phyloP scores from a whole-genome alignment of 2,888 invertebrate species.

The Tridacna crocea region DNA sequence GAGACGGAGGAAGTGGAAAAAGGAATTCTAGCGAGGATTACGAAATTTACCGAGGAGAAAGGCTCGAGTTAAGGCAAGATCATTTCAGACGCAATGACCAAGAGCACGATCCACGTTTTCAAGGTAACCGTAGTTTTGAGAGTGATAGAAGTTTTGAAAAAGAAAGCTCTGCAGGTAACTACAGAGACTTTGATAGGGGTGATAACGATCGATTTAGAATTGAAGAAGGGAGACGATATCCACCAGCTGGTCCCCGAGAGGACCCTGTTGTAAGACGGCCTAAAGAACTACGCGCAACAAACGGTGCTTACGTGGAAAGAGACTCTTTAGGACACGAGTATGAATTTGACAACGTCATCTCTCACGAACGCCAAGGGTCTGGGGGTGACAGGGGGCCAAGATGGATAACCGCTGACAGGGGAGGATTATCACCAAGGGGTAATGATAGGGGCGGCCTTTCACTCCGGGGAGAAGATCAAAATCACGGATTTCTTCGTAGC shows the following conservation, averaged over 20 bases:
- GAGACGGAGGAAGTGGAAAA: conserved; percentile 13
- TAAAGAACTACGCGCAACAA: conserved; percentile 39
- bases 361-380: conserved; percentile 55
- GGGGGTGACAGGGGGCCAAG: conserved; percentile 45
- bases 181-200: conserved; percentile 27
- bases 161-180: conserved; percentile 10
- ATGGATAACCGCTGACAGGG: conserved; percentile 25
- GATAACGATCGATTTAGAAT: neutral
- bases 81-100: conserved; percentile 60
- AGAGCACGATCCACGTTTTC: conserved; percentile 17
- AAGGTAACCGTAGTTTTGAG: conserved; percentile 24
- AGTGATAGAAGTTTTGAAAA: conserved; percentile 43
- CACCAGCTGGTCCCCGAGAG: neutral
- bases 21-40: conserved; percentile 43
- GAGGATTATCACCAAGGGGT: conserved; percentile 43
- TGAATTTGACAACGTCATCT: conserved; percentile 52
- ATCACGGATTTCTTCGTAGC: conserved; percentile 30
- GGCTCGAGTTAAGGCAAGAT: conserved; percentile 66
- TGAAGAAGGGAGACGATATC: neutral
- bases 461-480: conserved; percentile 28
- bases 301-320: conserved; percentile 51
- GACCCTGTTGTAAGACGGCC: conserved; percentile 17
- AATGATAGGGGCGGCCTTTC: conserved; percentile 8
- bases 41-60: conserved; percentile 47
- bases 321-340: conserved; percentile 56